Percentiles rank a stretch among this genome's conserved stretches.
Evolutionary conservation across 2,888 invertebrate species (phyloP).

Genomic region (Napeogenes inachia): DNA sequence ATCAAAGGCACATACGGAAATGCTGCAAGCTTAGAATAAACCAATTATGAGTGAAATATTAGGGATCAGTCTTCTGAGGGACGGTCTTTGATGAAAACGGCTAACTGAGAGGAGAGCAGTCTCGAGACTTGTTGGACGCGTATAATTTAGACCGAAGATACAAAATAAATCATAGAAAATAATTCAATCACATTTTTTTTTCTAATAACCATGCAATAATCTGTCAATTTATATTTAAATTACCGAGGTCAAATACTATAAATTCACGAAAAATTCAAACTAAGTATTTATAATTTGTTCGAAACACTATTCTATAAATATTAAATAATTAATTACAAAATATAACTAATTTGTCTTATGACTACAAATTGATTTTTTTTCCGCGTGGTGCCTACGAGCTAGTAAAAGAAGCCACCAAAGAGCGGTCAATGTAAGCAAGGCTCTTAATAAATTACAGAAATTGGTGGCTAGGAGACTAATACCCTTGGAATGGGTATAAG

Average conservation of each 20-base stretch:
- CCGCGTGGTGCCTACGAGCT: conserved; percentile 52
- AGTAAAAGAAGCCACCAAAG: conserved; percentile 65
- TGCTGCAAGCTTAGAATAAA: conserved; percentile 74
- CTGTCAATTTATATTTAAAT: no score
- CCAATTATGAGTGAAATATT: conserved; percentile 78
- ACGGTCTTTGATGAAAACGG: conserved; percentile 71
- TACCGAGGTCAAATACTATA: no score
- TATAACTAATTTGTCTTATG: conserved; percentile 9
- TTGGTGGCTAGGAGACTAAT: conserved; percentile 71
- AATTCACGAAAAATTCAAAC: no score
- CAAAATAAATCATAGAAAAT: neutral
- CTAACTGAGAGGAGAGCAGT: conserved; percentile 36
- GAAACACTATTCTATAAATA: no score
- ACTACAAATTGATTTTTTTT: conserved; percentile 53
- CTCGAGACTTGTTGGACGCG: conserved; percentile 10
- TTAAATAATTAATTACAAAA: neutral
- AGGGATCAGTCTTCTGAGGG: conserved; percentile 68
- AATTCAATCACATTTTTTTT: neutral
- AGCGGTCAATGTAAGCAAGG: conserved; percentile 57
- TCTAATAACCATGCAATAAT: no score
- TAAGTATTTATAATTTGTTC: no score
- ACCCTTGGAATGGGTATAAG: conserved; percentile 72
- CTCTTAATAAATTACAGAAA: conserved; percentile 76
- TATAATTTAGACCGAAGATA: neutral
- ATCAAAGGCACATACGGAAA: conserved; percentile 75